Percentiles rank a stretch among this genome's conserved stretches.
phyloP scores from a whole-genome alignment of 2,888 invertebrate genomes.

The Carpatolechia fugitivella region DNA sequence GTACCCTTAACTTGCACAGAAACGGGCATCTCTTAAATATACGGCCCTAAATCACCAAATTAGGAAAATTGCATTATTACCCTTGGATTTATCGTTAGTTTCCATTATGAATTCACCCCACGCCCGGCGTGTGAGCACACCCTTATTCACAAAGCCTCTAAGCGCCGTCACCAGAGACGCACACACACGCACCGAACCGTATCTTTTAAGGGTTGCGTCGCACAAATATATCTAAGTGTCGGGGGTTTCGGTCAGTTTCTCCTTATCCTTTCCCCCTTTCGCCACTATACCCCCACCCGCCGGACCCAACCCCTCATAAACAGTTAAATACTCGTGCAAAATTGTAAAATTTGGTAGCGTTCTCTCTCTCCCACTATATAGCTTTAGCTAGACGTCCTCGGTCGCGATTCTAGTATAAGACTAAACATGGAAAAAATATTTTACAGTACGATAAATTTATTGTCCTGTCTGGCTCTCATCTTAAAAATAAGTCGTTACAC shows the following conservation, averaged over 20 bases:
- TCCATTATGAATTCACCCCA: slow-evolving; percentile 30
- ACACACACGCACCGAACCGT: slow-evolving; percentile 52
- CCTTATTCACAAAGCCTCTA: slow-evolving; percentile 60
- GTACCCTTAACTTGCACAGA: neutral
- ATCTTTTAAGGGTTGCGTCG: slow-evolving; percentile 60
- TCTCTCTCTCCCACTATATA: slow-evolving; percentile 47
- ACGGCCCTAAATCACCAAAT: neutral
- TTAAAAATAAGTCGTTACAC: no score
- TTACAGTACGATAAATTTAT: no score
- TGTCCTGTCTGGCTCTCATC: no score
- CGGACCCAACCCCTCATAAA: slow-evolving; percentile 54
- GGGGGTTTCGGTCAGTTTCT: slow-evolving; percentile 63
- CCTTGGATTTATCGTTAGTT: slow-evolving; percentile 16
- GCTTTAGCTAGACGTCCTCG: neutral
- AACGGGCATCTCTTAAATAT: neutral
- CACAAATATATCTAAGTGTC: slow-evolving; percentile 71
- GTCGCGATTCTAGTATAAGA: no score
- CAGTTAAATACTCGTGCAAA: slow-evolving; percentile 70
- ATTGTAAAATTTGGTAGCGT: slow-evolving; percentile 68
- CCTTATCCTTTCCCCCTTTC: slow-evolving; percentile 67
- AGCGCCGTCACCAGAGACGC: slow-evolving; percentile 40
- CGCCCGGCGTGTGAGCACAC: slow-evolving; percentile 38
- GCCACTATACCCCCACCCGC: slow-evolving; percentile 53
- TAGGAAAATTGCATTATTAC: slow-evolving; percentile 10
- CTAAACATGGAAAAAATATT: no score